Conservation (phyloP, 1,140 invertebrate genomes). For the Sycophaga agraensis region DNA sequence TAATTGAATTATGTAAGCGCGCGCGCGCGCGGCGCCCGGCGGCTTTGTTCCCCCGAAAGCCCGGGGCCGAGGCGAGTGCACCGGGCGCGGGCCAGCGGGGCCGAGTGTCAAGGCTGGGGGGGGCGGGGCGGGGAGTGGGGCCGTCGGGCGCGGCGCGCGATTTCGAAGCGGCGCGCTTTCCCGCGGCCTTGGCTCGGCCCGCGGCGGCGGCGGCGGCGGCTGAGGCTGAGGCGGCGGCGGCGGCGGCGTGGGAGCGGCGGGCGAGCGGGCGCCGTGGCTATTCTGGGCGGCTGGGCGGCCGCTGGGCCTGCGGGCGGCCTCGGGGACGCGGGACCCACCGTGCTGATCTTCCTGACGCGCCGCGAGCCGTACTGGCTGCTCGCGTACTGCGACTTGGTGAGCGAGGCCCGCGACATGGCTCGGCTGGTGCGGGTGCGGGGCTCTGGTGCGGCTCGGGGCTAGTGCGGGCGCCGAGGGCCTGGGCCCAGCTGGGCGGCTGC, state of each 20-base stretch:
- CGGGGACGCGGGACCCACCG: too few relatives aligned
- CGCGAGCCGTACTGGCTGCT: conserved; percentile 52
- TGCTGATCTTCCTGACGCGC: conserved; percentile 56
- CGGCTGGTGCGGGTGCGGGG: too few relatives aligned
- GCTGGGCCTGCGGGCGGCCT: not conserved
- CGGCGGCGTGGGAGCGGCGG: too few relatives aligned
- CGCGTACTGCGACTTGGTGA: conserved; percentile 56
- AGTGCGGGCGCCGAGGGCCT: not conserved
- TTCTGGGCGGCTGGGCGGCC: not conserved
- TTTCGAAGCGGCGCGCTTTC: not conserved
- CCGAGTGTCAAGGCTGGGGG: not conserved
- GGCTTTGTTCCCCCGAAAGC: not conserved
- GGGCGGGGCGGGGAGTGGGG: too few relatives aligned
- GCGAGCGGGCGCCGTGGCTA: too few relatives aligned
- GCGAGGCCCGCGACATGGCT: conserved; percentile 56
- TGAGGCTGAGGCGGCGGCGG: too few relatives aligned
- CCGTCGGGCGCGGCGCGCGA: not conserved
- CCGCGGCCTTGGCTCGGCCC: not conserved
- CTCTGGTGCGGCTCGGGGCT: not conserved
- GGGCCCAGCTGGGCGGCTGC: not conserved
- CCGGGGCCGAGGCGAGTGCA: not conserved
- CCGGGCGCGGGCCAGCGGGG: not conserved
- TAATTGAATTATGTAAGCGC: not conserved
- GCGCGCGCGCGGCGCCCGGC: too few relatives aligned
- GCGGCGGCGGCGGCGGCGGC: not conserved